These are phyloP conservation scores for Heliornis fulica DNA, from an alignment of 2,113 vertebrate species.

Conservation along the genomic window DNA sequence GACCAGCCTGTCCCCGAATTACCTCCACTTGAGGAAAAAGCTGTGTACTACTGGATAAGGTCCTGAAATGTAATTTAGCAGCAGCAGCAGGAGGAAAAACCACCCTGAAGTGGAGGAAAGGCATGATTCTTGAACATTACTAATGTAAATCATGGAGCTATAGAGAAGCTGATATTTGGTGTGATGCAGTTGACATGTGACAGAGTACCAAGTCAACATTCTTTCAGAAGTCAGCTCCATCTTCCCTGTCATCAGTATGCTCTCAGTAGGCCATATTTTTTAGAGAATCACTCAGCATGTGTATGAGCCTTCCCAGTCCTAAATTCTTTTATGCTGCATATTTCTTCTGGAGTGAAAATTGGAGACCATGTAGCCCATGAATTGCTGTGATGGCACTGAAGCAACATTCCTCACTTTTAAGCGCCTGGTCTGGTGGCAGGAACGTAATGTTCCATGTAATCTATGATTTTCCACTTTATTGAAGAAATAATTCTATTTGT, in stretches of 20 bases:
- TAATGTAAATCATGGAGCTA: background rate
- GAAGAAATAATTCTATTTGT: slow-evolving; percentile 12
- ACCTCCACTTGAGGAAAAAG: background rate
- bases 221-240: background rate
- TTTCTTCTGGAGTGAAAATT: background rate
- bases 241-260: background rate
- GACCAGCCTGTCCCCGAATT: background rate
- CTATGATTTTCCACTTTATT: slow-evolving; percentile 12
- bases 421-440: background rate
- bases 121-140: background rate
- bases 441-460: background rate
- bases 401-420: background rate
- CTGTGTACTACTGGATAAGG: background rate
- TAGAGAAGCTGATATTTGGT: background rate
- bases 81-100: background rate
- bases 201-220: background rate
- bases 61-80: background rate
- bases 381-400: background rate
- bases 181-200: background rate
- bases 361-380: background rate
- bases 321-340: background rate
- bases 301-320: background rate
- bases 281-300: background rate
- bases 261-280: background rate
- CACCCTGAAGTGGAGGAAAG: background rate